Base-by-base conservation (phyloP, 2,113 vertebrate species). In the Dissostichus mawsoni region DNA sequence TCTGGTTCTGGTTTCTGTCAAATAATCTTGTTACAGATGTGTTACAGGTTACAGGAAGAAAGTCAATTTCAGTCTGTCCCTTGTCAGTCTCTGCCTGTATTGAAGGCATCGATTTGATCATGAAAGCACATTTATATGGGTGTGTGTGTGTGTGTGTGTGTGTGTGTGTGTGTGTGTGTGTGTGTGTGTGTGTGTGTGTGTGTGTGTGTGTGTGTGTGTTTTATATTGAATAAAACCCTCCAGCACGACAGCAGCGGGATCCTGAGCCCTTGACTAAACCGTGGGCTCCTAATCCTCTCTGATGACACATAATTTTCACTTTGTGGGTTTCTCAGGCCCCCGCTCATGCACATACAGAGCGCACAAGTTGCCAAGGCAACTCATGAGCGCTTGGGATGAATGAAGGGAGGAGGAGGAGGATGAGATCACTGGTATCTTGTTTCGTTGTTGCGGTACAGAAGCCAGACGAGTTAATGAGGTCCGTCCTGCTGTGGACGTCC, bases 361-460 rank as follows among this genome's bases (percentile, higher is more conserved):
- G 63, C 80, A 63, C 88, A 74, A 78, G 93, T 95, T 94, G 90
- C 94, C 93, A 84, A 47, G 92, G 94, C 90, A 94, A 95, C 94
- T 82, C 90, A 62, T 74, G 78, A 87, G 94, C 83, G 87, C 85
- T 88, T 74, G 88, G 81, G 88, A 94, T 93, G 91, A 94, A 93
- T 91, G 93, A 86, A 90, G 90, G 82, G 82, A 86, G 89, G 85
- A 85, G 81, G 82, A 86, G 81, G 82, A 92, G 88, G 93, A 94
- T 94, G 94, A 95, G 92, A 94, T 95, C 94, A 95, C 83, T 76
- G 79, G 88, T 91, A 92, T 95, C 94, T 93, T 69, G 81, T 95
- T 95, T 94, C 92, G 67, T 85, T 90, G 88, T 91, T 89, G 89
- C 82, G 36, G 78, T 87, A 87, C 80, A 90, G 87, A 87, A 90